Conservation (phyloP, 1,140 invertebrate genomes). For the Epicauta chinensis region DNA sequence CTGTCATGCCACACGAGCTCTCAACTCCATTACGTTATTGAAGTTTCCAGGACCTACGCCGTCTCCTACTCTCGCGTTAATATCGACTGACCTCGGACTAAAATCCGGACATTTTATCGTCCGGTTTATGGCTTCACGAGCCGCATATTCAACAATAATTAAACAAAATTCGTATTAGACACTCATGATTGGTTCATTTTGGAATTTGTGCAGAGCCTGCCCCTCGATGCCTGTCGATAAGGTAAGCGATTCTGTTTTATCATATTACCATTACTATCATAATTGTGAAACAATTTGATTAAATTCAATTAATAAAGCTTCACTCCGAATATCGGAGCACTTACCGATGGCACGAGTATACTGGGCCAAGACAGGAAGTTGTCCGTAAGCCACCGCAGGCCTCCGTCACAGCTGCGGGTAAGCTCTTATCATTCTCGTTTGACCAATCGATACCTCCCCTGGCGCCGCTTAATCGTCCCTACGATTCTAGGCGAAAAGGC, state of each 20-base stretch:
- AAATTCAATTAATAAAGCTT: slow-evolving; percentile 52
- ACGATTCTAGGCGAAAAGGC: slow-evolving; percentile 37
- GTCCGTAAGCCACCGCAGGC: slow-evolving; percentile 56
- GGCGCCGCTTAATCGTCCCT: slow-evolving; percentile 38
- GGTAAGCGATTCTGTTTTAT: slow-evolving; percentile 58
- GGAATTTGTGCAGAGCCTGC: slow-evolving; percentile 88
- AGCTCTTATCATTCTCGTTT: slow-evolving; percentile 5
- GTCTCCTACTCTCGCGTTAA: slow-evolving; percentile 12
- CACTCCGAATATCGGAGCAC: slow-evolving; percentile 88
- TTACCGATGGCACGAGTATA: slow-evolving; percentile 88
- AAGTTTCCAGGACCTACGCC: slow-evolving; percentile 15
- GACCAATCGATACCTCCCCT: slow-evolving; percentile 20
- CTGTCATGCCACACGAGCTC: slow-evolving; percentile 21
- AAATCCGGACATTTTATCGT: slow-evolving; percentile 4
- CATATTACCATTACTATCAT: no score
- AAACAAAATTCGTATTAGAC: slow-evolving; percentile 28
- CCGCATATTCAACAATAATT: slow-evolving; percentile 8
- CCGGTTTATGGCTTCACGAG: slow-evolving; percentile 27
- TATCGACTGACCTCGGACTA: slow-evolving; percentile 8
- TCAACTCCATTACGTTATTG: slow-evolving; percentile 2
- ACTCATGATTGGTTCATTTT: slow-evolving; percentile 88
- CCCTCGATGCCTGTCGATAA: slow-evolving; percentile 90
- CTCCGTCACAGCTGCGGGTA: slow-evolving; percentile 47
- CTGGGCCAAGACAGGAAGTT: slow-evolving; percentile 56
- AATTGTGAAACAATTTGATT: not conserved